Percentiles rank a stretch among this genome's conserved stretches.
Evolutionary conservation across 2,113 vertebrate genomes (phyloP).

Genomic region (Lophochroa leadbeateri): DNA sequence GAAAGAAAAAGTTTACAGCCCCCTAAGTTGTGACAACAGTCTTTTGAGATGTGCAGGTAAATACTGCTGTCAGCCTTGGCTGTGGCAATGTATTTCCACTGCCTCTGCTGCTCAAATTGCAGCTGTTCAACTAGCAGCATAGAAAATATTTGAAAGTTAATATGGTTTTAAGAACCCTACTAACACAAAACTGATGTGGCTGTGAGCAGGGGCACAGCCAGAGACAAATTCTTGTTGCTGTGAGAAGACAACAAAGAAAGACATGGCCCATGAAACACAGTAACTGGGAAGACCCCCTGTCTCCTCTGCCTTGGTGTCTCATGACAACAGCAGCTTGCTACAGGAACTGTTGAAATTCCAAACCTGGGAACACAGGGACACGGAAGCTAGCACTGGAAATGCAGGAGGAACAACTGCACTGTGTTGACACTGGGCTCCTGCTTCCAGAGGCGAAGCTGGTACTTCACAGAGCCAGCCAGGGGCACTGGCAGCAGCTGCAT

Average conservation of each 20-base stretch:
- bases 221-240: background rate
- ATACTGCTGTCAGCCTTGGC: background rate
- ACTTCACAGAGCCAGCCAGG: background rate
- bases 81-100: background rate
- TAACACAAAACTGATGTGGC: background rate
- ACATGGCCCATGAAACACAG: background rate
- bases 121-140: background rate
- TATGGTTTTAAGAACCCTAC: background rate
- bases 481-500: background rate
- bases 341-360: background rate
- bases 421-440: background rate
- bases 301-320: background rate
- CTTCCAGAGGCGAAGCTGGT: background rate
- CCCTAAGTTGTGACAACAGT: background rate
- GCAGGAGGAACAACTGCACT: background rate
- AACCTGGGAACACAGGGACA: rapidly evolving
- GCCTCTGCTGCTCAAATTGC: background rate
- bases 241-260: background rate
- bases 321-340: background rate
- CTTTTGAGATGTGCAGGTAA: background rate
- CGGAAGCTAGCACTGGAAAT: background rate
- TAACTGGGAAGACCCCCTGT: background rate
- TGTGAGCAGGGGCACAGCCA: background rate
- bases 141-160: background rate
- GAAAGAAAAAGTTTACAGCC: background rate